phyloP scores from a whole-genome alignment of 2,888 invertebrate genomes.

The Pachymerium ferrugineum region DNA sequence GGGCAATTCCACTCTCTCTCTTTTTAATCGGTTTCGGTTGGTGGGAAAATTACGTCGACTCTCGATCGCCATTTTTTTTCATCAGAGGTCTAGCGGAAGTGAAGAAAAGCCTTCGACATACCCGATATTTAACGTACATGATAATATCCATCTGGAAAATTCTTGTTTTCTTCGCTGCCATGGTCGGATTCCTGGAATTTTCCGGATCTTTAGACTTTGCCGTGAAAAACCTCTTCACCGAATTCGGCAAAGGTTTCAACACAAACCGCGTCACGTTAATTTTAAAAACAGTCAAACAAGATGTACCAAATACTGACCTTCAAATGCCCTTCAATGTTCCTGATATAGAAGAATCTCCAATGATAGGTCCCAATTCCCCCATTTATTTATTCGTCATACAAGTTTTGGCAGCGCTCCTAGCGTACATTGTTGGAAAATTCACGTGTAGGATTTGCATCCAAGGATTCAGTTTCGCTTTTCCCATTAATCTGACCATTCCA shows the following conservation, averaged over 20 bases:
- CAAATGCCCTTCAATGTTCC: not conserved
- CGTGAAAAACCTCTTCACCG: not conserved
- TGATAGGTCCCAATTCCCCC: not conserved
- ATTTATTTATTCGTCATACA: slow-evolving; percentile 53
- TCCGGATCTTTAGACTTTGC: not conserved
- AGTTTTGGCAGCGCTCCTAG: slow-evolving; percentile 73
- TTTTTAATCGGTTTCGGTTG: slow-evolving; percentile 85
- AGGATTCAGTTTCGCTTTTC: slow-evolving; percentile 94
- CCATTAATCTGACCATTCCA: slow-evolving; percentile 87
- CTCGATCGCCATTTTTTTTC: slow-evolving; percentile 72
- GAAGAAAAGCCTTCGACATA: slow-evolving; percentile 67
- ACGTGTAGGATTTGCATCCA: slow-evolving; percentile 96
- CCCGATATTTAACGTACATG: slow-evolving; percentile 83
- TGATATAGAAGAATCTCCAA: not conserved
- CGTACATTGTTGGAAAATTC: slow-evolving; percentile 89
- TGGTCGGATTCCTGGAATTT: slow-evolving; percentile 65
- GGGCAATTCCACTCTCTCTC: slow-evolving; percentile 80
- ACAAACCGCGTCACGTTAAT: not conserved
- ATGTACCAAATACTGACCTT: not conserved
- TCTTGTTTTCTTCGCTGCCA: slow-evolving; percentile 66
- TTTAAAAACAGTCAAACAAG: not conserved
- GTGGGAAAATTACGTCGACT: slow-evolving; percentile 97
- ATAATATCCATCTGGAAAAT: slow-evolving; percentile 91
- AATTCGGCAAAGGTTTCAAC: slow-evolving; percentile 5
- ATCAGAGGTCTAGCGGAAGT: slow-evolving; percentile 69